A percentile compares a stretch with the other conserved stretches of the same genome.
These are phyloP conservation scores for Andrena chrysosceles DNA, from an alignment of 2,888 invertebrate species.

Conservation along the genomic window DNA sequence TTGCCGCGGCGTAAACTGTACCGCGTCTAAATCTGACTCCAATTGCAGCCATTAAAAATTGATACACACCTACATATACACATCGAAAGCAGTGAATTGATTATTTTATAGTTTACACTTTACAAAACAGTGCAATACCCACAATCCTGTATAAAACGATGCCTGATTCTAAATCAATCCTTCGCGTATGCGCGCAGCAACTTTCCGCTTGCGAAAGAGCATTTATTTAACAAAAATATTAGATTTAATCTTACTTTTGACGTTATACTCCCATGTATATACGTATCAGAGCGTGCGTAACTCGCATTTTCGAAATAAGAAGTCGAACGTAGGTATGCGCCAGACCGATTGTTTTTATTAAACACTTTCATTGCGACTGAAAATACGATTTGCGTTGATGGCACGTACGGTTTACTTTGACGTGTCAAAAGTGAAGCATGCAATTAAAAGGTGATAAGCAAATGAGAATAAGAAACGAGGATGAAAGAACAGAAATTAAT, in stretches of 20 bases:
- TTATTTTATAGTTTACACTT: neutral
- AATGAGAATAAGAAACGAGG: conserved; percentile 11
- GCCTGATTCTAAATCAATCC: neutral
- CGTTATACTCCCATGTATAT: conserved; percentile 9
- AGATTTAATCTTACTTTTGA: conserved; percentile 58
- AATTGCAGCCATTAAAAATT: neutral
- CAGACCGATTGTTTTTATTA: conserved; percentile 48
- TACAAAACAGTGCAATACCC: neutral
- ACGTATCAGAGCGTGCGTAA: conserved; percentile 20
- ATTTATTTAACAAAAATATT: conserved; percentile 15
- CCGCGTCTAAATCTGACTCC: too few species aligned
- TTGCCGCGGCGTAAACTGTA: too few species aligned
- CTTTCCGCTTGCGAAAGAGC: conserved; percentile 33
- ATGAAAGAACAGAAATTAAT: neutral
- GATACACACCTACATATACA: neutral
- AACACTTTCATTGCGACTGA: conserved; percentile 40
- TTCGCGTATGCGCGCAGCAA: neutral
- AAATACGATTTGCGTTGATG: conserved; percentile 19
- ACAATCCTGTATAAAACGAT: neutral
- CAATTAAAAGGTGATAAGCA: neutral
- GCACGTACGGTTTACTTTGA: conserved; percentile 28
- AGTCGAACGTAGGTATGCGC: conserved; percentile 25
- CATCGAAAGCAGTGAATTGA: conserved; percentile 2
- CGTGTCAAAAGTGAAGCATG: neutral
- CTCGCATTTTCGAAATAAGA: conserved; percentile 44